Evolutionary conservation across 30 jellyfish, hydroid and myxozoan genomes (phyloP).

Genomic region (Aurelia sp.): DNA sequence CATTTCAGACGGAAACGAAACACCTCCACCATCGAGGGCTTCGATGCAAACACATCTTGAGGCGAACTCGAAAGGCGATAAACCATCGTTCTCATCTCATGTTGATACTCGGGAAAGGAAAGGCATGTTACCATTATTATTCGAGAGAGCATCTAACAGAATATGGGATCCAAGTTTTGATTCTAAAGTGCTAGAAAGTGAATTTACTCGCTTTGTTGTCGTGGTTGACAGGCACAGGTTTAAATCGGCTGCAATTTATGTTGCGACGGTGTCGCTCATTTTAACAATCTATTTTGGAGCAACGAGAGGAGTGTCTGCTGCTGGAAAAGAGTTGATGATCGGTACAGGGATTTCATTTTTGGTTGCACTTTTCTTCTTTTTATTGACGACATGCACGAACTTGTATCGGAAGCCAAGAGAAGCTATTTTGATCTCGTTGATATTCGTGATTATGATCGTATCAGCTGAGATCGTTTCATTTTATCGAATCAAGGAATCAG

Average conservation of each 20-base stretch:
- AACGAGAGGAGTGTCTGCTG: conserved; percentile 56
- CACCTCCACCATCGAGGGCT: conserved; percentile 49
- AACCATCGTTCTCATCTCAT: conserved; percentile 93
- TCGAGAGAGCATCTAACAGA: conserved; percentile 98
- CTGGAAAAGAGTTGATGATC: conserved; percentile 69
- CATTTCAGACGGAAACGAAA: conserved; percentile 61
- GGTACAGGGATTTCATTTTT: conserved; percentile 79
- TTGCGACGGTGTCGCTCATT: conserved; percentile 83
- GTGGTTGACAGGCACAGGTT: conserved; percentile 92
- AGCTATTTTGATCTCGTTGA: conserved; percentile 86
- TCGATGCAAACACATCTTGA: conserved; percentile 50
- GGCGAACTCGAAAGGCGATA: conserved; percentile 67
- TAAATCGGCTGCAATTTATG: conserved; percentile 90
- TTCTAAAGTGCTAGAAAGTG: conserved; percentile 91
- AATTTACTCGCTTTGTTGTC: conserved; percentile 91
- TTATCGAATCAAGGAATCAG: conserved; percentile 63
- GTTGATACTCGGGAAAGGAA: conserved; percentile 92
- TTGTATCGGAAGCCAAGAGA: conserved; percentile 89
- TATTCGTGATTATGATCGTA: conserved; percentile 71
- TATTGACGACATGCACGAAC: conserved; percentile 82
- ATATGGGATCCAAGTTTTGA: conserved; percentile 95
- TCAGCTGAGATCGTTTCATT: conserved; percentile 85
- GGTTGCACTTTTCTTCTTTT: conserved; percentile 71
- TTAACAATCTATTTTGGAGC: conserved; percentile 86
- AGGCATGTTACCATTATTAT: conserved; percentile 92